These are phyloP conservation scores for Azorinus chamasolen DNA, from an alignment of 2,888 invertebrate genomes.

Conservation along the genomic window DNA sequence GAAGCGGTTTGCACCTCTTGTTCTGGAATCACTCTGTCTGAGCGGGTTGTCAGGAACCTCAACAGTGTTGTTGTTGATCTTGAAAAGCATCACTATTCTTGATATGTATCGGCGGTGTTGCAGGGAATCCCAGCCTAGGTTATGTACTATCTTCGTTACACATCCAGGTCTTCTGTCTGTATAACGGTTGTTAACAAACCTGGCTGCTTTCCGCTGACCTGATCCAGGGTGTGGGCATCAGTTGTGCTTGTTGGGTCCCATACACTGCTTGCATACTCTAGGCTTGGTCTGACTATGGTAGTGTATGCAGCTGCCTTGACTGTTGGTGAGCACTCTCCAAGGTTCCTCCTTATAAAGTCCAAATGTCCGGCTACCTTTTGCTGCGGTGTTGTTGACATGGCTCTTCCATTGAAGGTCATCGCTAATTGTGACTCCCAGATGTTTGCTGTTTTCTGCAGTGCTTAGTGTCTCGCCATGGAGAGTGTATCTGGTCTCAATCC, in stretches of 20 bases:
- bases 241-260: background rate
- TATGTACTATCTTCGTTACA: too few relatives aligned
- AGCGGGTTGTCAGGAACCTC: too few relatives aligned
- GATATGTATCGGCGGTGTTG: too few relatives aligned
- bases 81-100: too few relatives aligned
- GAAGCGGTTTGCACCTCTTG: too few relatives aligned
- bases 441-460: constrained; percentile 11
- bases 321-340: constrained; percentile 8
- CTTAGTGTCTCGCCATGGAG: constrained; percentile 14
- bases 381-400: constrained; percentile 5
- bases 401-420: constrained; percentile 18
- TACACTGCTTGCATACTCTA: constrained; percentile 5
- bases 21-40: too few relatives aligned
- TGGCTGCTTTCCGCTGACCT: background rate
- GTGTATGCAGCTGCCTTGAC: constrained; percentile 15
- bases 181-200: constrained; percentile 18
- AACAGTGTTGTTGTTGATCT: too few relatives aligned
- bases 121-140: too few relatives aligned
- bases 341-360: constrained; percentile 15
- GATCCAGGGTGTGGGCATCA: background rate
- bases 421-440: constrained; percentile 8
- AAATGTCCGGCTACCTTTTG: constrained; percentile 12
- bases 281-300: constrained; percentile 4
- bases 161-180: too few relatives aligned
- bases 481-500: background rate